A percentile compares a stretch with the other conserved stretches of the same genome.
Conservation (phyloP, 1,140 invertebrate species). For the Melanaphis sacchari region DNA sequence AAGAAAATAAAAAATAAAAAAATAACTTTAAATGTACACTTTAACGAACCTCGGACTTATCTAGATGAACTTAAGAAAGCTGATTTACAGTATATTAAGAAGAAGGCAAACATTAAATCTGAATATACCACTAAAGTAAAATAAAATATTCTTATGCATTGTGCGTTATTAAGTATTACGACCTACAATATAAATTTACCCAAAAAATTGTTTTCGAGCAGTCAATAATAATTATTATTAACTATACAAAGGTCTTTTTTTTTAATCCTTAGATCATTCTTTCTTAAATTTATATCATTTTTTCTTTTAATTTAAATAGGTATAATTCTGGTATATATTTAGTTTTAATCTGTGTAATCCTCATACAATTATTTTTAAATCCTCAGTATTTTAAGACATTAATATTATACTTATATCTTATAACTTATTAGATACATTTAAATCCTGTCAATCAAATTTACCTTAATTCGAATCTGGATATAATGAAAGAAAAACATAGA, state of each 20-base stretch:
- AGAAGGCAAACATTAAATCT: not conserved
- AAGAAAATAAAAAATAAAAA: not conserved
- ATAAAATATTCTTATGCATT: too few relatives aligned
- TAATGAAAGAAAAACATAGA: not conserved
- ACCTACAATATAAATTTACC: too few relatives aligned
- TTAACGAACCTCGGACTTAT: not conserved
- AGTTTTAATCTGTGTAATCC: too few relatives aligned
- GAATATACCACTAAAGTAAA: not conserved
- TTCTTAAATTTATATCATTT: not conserved
- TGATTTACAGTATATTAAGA: not conserved
- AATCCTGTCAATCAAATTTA: not conserved
- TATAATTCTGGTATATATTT: not conserved
- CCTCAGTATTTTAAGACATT: not conserved
- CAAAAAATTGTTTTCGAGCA: too few relatives aligned
- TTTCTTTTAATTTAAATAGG: not conserved
- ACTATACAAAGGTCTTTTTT: not conserved
- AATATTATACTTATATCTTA: too few relatives aligned
- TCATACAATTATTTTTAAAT: not conserved
- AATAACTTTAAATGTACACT: not conserved
- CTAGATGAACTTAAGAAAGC: not conserved
- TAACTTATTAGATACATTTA: not conserved
- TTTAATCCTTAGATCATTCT: too few relatives aligned
- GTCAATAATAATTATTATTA: too few relatives aligned
- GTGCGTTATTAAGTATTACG: not conserved
- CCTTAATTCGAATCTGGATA: not conserved